Base-by-base conservation (phyloP, 2,888 invertebrate genomes). In the Heteromurus nitidus region DNA sequence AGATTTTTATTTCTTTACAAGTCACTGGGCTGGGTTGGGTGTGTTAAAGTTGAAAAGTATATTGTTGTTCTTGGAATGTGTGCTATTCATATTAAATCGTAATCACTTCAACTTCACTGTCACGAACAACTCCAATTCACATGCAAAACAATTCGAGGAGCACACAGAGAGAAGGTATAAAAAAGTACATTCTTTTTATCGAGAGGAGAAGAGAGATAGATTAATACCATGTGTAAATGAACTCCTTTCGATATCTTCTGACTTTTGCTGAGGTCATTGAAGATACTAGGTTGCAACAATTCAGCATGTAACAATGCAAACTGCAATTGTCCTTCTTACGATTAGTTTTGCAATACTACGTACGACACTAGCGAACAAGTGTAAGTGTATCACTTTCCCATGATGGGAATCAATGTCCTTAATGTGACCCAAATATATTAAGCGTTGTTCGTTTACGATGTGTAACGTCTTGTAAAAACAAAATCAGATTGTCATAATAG, bases 361-460 rank as follows among this genome's bases (percentile, higher is more conserved):
- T n/a, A n/a, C n/a, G n/a, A n/a, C n/a, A n/a, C n/a, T n/a, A n/a
- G n/a, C n/a, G n/a, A n/a, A n/a, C n/a, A n/a, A n/a, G n/a, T n/a
- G n/a, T n/a, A n/a, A n/a, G 13, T 36, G 53, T 65, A 74, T 77
- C 53, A 68, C 64, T 70, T 79, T 79, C 79, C 62, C 69, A 69
- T 69, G 60, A 50, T 79, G 70, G 28, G 70, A 79, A 79, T 26
- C 65, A 31, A 64, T 55, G 70, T 79, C 70, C 79, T 79, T 79
- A 79, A 79, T 70, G 68, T 79, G 70, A 65, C 70, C 70, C 65
- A 79, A 50, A 64, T 64, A 64, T 58, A 18, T 2, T 58, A 13
- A 20, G 55, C 7, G 18, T 55, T n/a, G 28, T 64, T 58, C 67
- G n/a, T n/a, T 68, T 79, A 68, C 75, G 68, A 30, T 60, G 62